Base-by-base conservation (phyloP, 1,140 invertebrate species). In the Lasioglossum albipes region DNA sequence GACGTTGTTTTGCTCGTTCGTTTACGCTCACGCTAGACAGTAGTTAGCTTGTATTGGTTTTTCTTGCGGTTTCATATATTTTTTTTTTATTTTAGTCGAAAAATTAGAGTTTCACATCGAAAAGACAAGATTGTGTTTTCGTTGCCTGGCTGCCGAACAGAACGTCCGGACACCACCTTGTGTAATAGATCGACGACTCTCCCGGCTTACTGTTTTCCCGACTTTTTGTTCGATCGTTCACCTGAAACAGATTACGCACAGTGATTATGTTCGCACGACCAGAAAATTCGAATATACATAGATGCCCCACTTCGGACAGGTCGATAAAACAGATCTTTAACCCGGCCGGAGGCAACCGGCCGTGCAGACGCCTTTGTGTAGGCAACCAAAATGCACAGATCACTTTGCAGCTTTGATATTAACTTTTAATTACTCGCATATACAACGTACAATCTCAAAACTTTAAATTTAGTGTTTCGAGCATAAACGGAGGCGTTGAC, bases 211-310 rank as follows among this genome's bases (percentile, higher is more conserved):
- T 88, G 87, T 71, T 88, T 88, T 72, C 83, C 69, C 77, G 84
- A 82, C 45, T 92, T 92, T 81, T 91, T 92, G 86, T 90, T 91
- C 71, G 87, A 86, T 79, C 90, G 89, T 66, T 92, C 90, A 59
- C 81, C 91, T 92, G 83, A 88, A 90, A 82, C 41, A 79, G 27
- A 82, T 71, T 20, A 68, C 57, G 7, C n/a, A 2, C 20, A 7
- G n/a, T n/a, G 57, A 59, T 59, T 59, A 59, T 0, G 20, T 59
- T n/a, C 57, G 18, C 7, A 16, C 57, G 20, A n/a, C 2, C 57
- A 59, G n/a, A 7, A 27, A 59, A 59, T n/a, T n/a, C 57, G 57
- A 59, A 59, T n/a, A 59, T n/a, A n/a, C n/a, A n/a, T n/a, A n/a
- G 57, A 9, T n/a, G 57, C 20, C 7, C 57, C 18, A 18, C n/a